These are phyloP conservation scores for Drosophila paranaensis DNA, from an alignment of 2,888 invertebrate genomes.

Conservation along the genomic window DNA sequence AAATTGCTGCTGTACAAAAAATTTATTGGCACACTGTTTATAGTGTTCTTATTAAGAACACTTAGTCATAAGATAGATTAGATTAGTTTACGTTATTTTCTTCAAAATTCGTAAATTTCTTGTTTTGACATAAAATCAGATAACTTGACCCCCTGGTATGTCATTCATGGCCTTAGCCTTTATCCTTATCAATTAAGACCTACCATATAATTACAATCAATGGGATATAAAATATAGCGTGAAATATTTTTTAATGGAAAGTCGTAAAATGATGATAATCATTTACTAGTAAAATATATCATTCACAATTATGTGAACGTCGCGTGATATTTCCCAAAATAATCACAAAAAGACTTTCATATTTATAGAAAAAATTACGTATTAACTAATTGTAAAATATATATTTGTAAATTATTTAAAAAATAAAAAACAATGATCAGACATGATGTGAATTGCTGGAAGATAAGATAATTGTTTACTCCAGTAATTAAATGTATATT, in stretches of 20 bases:
- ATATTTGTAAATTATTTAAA: too few relatives aligned
- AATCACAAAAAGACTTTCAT: not conserved
- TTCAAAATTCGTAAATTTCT: not conserved
- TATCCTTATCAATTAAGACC: constrained; percentile 14
- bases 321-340: not conserved
- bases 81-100: not conserved
- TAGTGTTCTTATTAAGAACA: too few relatives aligned
- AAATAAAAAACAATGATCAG: too few relatives aligned
- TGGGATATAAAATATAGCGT: not conserved
- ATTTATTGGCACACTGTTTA: not conserved
- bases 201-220: not conserved
- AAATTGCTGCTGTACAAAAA: not conserved
- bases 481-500: too few relatives aligned
- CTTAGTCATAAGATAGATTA: not conserved
- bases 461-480: too few relatives aligned
- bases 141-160: constrained; percentile 20
- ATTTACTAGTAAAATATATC: not conserved
- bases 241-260: constrained; percentile 7
- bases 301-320: not conserved
- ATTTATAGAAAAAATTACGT: too few relatives aligned
- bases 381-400: too few relatives aligned
- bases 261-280: constrained; percentile 7
- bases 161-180: not conserved
- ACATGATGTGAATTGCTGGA: too few relatives aligned
- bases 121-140: constrained; percentile 2